Conservation (phyloP, 2,113 vertebrate genomes). For the Haliaeetus leucogaster region DNA sequence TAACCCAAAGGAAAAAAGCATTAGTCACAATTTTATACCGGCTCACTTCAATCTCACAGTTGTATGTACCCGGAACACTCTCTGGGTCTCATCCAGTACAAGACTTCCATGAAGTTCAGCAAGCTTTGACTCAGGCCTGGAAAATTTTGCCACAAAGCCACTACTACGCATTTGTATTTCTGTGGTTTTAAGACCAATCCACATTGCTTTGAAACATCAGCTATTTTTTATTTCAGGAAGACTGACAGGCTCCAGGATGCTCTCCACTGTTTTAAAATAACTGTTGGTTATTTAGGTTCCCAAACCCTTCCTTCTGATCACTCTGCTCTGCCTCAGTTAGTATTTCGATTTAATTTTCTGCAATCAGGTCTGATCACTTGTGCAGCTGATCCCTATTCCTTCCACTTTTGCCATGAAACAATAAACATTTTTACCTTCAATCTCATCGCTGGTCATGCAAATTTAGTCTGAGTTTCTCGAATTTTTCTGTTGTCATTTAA, state of each 20-base stretch:
- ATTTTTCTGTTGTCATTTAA: not conserved
- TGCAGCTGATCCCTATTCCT: not conserved
- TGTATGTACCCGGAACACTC: fast-evolving
- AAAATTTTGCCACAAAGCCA: not conserved
- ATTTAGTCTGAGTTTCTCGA: not conserved
- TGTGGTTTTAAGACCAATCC: not conserved
- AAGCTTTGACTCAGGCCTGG: not conserved
- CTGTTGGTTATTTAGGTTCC: not conserved
- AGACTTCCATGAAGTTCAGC: not conserved
- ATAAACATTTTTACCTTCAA: not conserved
- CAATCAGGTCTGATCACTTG: not conserved
- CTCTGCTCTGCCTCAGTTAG: not conserved
- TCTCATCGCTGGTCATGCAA: not conserved
- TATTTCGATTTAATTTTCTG: not conserved
- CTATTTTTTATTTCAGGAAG: not conserved
- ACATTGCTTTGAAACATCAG: not conserved
- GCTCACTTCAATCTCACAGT: not conserved
- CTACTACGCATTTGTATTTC: not conserved
- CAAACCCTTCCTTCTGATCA: not conserved
- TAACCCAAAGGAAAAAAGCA: not conserved
- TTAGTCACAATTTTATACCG: not conserved
- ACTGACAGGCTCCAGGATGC: not conserved
- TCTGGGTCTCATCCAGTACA: not conserved
- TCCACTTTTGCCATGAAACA: not conserved
- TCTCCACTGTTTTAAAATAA: not conserved